Conservation (phyloP, 2,888 invertebrate species). For the Parapristionchus giblindavisi region DNA sequence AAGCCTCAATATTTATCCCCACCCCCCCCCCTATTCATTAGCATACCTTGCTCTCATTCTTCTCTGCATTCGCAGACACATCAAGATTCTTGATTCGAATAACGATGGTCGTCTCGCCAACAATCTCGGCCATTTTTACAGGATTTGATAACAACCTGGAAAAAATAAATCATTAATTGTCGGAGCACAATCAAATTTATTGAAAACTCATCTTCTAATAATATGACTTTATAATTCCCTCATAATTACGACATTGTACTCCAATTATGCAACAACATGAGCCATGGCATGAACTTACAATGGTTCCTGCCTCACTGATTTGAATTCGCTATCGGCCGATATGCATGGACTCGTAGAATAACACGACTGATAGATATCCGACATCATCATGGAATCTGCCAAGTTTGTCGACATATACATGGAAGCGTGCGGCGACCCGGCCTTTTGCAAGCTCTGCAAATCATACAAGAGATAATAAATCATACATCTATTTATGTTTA, state of each 20-base stretch:
- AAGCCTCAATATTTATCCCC: too few relatives aligned
- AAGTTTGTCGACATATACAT: constrained; percentile 29
- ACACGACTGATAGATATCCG: constrained; percentile 46
- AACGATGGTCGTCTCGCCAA: constrained; percentile 48
- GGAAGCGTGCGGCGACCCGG: constrained; percentile 29
- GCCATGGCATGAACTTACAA: constrained; percentile 35
- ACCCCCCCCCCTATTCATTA: too few relatives aligned
- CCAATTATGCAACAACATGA: not conserved
- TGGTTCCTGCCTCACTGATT: constrained; percentile 40
- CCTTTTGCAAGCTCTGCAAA: constrained; percentile 26
- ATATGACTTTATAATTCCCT: too few relatives aligned
- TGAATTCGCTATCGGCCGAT: constrained; percentile 31
- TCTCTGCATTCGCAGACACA: constrained; percentile 17
- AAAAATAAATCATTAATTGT: not conserved
- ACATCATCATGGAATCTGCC: constrained; percentile 30
- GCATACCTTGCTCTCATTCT: constrained; percentile 30
- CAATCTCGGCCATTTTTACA: constrained; percentile 53
- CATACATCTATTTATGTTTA: not conserved
- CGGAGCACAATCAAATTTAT: not conserved
- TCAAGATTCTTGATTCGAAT: constrained; percentile 50
- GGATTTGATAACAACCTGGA: constrained; percentile 53
- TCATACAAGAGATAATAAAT: not conserved
- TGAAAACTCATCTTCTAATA: too few relatives aligned
- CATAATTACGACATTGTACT: not conserved
- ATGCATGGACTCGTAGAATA: constrained; percentile 25